Conservation (phyloP, 2,113 vertebrate species). For the Buteo buteo region DNA sequence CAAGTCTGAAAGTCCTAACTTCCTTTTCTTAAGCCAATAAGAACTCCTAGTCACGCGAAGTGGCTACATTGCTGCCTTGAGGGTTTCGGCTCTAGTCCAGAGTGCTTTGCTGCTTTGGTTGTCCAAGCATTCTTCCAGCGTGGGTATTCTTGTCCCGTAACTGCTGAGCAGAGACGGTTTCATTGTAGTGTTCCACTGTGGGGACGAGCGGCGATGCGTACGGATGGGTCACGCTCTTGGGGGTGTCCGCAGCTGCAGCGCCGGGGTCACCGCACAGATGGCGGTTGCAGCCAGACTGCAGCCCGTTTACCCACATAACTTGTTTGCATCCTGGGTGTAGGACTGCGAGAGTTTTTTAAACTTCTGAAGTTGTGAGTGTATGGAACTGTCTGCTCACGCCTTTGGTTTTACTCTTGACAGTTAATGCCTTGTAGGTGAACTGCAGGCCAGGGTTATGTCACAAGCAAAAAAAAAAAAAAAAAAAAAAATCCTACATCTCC, state of each 20-base stretch:
- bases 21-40: neutral
- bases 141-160: rapidly evolving
- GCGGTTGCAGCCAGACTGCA: neutral
- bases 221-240: rapidly evolving
- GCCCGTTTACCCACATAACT: neutral
- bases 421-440: too few relatives aligned
- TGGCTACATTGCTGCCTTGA: too few relatives aligned
- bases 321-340: neutral
- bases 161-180: neutral
- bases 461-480: too few relatives aligned
- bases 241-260: neutral
- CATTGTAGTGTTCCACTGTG: too few relatives aligned
- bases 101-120: too few relatives aligned
- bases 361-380: rapidly evolving
- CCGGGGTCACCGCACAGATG: neutral
- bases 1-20: neutral
- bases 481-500: too few relatives aligned
- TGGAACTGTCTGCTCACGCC: neutral
- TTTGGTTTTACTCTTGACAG: neutral
- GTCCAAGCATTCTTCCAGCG: neutral
- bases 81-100: too few relatives aligned
- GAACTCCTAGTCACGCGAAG: rapidly evolving
- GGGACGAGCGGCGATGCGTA: rapidly evolving
- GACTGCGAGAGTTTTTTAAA: neutral
- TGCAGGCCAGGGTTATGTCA: neutral